A percentile compares a stretch with the other conserved stretches of the same genome.
phyloP scores from a whole-genome alignment of 2,797 vertebrate species.

The Rhadinocentrus ornatus region DNA sequence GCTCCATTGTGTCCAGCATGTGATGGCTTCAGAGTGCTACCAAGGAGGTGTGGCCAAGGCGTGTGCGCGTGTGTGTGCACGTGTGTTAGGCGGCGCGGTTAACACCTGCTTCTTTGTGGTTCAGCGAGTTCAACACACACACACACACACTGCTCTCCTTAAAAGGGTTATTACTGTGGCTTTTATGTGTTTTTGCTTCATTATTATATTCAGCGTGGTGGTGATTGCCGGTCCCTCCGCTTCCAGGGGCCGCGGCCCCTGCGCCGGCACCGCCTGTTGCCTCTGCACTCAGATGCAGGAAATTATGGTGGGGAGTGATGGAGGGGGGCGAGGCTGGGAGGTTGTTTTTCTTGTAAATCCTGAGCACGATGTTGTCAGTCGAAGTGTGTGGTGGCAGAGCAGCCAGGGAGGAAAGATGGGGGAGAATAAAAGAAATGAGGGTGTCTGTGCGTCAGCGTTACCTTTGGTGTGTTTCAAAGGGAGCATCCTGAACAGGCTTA shows the following conservation, averaged over 20 bases:
- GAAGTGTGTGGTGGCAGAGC: background rate
- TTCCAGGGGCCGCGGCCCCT: slow-evolving; percentile 56
- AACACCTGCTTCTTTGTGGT: slow-evolving; percentile 92
- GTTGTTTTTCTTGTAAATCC: slow-evolving; percentile 32
- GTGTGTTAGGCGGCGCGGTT: slow-evolving; percentile 61
- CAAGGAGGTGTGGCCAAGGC: slow-evolving; percentile 51
- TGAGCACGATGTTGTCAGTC: background rate
- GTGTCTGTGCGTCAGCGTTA: slow-evolving; percentile 34
- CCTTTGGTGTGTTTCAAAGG: slow-evolving; percentile 36
- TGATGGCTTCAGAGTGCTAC: slow-evolving; percentile 68
- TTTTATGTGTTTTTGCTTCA: slow-evolving; percentile 74
- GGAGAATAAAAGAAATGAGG: slow-evolving; percentile 25
- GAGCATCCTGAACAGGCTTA: slow-evolving; percentile 27
- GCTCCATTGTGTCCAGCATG: slow-evolving; percentile 76
- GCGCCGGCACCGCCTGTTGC: slow-evolving; percentile 30
- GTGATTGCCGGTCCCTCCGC: slow-evolving; percentile 67
- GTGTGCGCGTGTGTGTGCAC: slow-evolving; percentile 24
- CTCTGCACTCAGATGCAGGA: slow-evolving; percentile 73
- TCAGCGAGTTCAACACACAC: slow-evolving; percentile 39
- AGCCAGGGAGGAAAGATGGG: background rate
- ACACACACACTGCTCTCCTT: slow-evolving; percentile 49
- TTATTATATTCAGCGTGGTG: slow-evolving; percentile 71
- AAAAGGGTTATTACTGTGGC: slow-evolving; percentile 87
- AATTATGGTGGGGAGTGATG: slow-evolving; percentile 68
- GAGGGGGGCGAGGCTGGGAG: slow-evolving; percentile 7